phyloP scores from a whole-genome alignment of 2,797 vertebrate genomes.

The Podarcis lilfordi region DNA sequence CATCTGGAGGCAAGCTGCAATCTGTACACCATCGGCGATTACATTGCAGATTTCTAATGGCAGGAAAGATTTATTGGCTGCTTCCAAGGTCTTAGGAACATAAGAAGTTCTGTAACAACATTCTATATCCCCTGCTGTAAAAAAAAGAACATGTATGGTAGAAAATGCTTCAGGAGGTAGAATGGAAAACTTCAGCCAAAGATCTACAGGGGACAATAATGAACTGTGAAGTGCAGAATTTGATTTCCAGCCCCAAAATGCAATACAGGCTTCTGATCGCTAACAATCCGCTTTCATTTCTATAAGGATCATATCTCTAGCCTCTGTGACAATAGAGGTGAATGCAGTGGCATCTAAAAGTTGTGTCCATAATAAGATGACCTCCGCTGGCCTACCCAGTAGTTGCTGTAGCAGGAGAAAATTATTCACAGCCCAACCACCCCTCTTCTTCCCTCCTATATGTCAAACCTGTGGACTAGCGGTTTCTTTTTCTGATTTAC shows the following conservation, averaged over 20 bases:
- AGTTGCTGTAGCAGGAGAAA: background rate
- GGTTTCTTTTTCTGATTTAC: background rate
- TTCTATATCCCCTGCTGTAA: background rate
- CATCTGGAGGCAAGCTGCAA: background rate
- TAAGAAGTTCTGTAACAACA: background rate
- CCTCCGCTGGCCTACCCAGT: background rate
- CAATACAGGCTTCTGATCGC: background rate
- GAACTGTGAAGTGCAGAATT: background rate
- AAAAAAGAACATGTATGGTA: background rate
- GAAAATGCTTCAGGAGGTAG: too few species aligned
- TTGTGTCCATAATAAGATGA: background rate
- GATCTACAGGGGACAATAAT: background rate
- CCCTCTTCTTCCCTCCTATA: background rate
- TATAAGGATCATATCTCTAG: background rate
- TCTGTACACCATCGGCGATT: background rate
- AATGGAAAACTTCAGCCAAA: background rate
- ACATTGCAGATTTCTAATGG: background rate
- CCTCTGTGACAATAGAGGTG: background rate
- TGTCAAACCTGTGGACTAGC: background rate
- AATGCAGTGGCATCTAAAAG: background rate
- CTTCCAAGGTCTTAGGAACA: background rate
- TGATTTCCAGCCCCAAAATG: background rate
- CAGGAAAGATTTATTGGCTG: background rate
- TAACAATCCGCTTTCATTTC: background rate
- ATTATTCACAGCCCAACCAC: background rate